These are phyloP conservation scores for Mimachlamys varia DNA, from an alignment of 2,888 invertebrate species.

Conservation along the genomic window DNA sequence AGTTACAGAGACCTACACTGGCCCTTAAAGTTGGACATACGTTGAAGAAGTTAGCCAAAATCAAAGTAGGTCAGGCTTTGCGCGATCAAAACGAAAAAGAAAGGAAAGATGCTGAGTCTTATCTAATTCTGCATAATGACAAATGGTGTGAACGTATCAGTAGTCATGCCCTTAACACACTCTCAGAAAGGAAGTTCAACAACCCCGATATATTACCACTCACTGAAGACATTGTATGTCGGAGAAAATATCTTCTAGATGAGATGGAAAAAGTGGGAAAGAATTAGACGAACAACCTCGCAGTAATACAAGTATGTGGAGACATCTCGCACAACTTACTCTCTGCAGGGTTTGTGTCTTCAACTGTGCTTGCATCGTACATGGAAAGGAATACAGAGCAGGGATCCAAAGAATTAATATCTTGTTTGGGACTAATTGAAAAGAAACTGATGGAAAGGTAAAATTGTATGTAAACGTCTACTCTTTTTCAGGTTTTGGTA, in stretches of 20 bases:
- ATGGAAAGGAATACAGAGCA: neutral
- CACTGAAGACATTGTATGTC: slow-evolving; percentile 36
- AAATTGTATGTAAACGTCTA: too few species aligned
- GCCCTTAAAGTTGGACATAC: slow-evolving; percentile 37
- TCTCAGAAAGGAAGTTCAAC: neutral
- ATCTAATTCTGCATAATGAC: neutral
- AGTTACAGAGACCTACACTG: neutral
- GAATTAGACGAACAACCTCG: too few species aligned
- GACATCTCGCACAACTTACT: neutral
- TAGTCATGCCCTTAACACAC: neutral
- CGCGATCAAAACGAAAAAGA: neutral
- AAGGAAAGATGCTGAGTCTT: slow-evolving; percentile 36
- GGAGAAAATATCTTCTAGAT: slow-evolving; percentile 17
- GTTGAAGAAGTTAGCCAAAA: slow-evolving; percentile 20
- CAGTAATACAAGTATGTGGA: too few species aligned
- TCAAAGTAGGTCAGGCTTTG: slow-evolving; percentile 35
- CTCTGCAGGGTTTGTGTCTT: neutral
- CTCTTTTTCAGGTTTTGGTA: too few species aligned
- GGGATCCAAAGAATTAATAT: too few species aligned
- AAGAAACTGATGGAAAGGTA: slow-evolving; percentile 36
- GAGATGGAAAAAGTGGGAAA: too few species aligned
- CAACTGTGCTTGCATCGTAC: slow-evolving; percentile 20
- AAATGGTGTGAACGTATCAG: slow-evolving; percentile 37
- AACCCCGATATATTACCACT: slow-evolving; percentile 32
- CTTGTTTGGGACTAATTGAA: slow-evolving; percentile 32